phyloP scores from a whole-genome alignment of 1,140 invertebrate species.

The Tribolium castaneum region DNA sequence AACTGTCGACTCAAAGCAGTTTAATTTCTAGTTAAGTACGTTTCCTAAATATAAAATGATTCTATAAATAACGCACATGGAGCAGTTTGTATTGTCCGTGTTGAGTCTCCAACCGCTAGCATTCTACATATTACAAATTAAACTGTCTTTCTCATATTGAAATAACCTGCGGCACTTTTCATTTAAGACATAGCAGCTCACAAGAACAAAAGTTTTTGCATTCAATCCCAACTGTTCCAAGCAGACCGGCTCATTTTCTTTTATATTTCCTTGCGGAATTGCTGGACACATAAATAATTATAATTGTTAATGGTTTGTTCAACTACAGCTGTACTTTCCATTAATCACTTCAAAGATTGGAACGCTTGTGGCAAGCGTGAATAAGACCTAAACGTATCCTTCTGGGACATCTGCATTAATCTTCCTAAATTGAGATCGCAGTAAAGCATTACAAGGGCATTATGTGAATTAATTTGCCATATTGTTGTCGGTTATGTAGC shows the following conservation, averaged over 20 bases:
- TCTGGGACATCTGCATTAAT: conserved; percentile 38
- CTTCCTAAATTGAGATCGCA: conserved; percentile 42
- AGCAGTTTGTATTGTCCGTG: neutral
- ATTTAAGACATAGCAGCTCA: conserved; percentile 31
- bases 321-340: conserved; percentile 26
- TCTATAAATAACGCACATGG: conserved; percentile 27
- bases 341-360: conserved; percentile 33
- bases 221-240: conserved; percentile 8
- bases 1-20: conserved; percentile 24
- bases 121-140: conserved; percentile 42
- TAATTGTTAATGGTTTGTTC: conserved; percentile 36
- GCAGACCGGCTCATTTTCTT: conserved; percentile 8
- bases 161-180: conserved; percentile 42
- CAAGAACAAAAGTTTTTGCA: conserved; percentile 11
- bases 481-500: conserved; percentile 41
- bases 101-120: neutral
- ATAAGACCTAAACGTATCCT: conserved; percentile 35
- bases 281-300: conserved; percentile 35
- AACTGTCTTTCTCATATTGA: conserved; percentile 40
- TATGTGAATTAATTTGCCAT: conserved; percentile 42
- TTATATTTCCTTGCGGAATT: conserved; percentile 8
- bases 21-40: conserved; percentile 35
- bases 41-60: conserved; percentile 37
- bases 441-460: conserved; percentile 40
- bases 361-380: neutral